Base-by-base conservation (phyloP, 2,888 invertebrate genomes). In the Erynnis tages region DNA sequence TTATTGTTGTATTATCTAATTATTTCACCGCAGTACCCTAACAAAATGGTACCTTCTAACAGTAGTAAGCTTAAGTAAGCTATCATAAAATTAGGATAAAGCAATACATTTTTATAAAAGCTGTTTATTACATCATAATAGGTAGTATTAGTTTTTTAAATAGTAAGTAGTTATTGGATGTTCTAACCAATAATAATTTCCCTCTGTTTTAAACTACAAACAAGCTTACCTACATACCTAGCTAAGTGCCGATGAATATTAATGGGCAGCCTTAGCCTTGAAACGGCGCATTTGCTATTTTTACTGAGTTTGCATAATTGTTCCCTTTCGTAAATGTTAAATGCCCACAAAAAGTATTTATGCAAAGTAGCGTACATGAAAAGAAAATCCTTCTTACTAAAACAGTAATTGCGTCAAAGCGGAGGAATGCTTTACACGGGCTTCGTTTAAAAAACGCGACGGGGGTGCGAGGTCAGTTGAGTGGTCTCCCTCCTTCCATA, bases 381-480 rank as follows among this genome's bases (percentile, higher is more conserved):
- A 67, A 69, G 58, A 61, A 66, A 69, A 70, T 63, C 61, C 56
- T 63, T 69, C 62, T 65, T 58, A 63, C 69, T 71, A 72, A 75
- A n/a, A 75, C 73, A 79, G 74, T 79, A 74, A 79, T 79, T 77
- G 74, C 79, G 79, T 80, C 77, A 81, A 77, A 69, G 78, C 62
- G 59, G 57, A 62, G 59, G 62, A 67, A 66, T 65, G 67, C 59
- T 66, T 63, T 67, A 65, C 74, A 79, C 79, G 73, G 74, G 76
- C 79, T 82, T 88, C 85, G 85, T 87, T 86, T 79, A 79, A 82
- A 87, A 87, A 88, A 86, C 85, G 86, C 84, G 84, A 86, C 79
- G 85, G 87, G 88, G 88, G 84, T 82, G 86, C 87, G 87, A 88
- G 88, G 88, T 88, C 88, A 84, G 79, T 76, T 76, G 77, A 80